These are phyloP conservation scores for Pogonognathellus flavescens DNA, from an alignment of 1,140 invertebrate species.

Conservation along the genomic window DNA sequence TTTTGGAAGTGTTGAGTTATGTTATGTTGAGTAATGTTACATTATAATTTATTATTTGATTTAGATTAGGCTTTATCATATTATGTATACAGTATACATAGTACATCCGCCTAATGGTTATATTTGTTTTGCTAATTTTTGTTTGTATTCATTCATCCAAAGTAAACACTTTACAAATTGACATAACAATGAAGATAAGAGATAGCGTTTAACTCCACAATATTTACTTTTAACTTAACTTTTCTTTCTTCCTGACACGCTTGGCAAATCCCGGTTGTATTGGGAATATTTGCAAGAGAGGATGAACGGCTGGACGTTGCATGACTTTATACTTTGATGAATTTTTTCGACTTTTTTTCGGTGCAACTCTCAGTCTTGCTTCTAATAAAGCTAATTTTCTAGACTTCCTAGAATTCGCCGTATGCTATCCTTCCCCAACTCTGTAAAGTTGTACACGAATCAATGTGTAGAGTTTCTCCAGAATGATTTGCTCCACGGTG, in stretches of 20 bases:
- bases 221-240: not conserved
- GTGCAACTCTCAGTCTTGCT: not conserved
- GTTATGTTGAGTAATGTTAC: not conserved
- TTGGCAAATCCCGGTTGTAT: slow-evolving; percentile 1
- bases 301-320: slow-evolving; percentile 12
- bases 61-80: no score
- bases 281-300: slow-evolving; percentile 27
- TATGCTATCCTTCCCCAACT: slow-evolving; percentile 51
- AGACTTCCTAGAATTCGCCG: slow-evolving; percentile 15
- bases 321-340: not conserved
- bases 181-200: no score
- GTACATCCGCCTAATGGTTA: no score
- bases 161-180: no score
- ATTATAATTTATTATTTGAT: no score
- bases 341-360: slow-evolving; percentile 17
- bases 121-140: no score
- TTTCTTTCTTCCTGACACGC: slow-evolving; percentile 19
- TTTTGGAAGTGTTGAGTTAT: not conserved
- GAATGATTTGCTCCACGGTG: slow-evolving; percentile 65
- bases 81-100: no score
- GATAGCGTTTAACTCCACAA: no score
- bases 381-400: slow-evolving; percentile 8
- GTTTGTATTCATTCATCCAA: no score
- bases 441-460: slow-evolving; percentile 61
- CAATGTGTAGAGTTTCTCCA: slow-evolving; percentile 62